Evolutionary conservation across 2,113 vertebrate genomes (phyloP), one percentile per base, ranked within the genome.

Genomic region (Platysternon megacephalum): DNA sequence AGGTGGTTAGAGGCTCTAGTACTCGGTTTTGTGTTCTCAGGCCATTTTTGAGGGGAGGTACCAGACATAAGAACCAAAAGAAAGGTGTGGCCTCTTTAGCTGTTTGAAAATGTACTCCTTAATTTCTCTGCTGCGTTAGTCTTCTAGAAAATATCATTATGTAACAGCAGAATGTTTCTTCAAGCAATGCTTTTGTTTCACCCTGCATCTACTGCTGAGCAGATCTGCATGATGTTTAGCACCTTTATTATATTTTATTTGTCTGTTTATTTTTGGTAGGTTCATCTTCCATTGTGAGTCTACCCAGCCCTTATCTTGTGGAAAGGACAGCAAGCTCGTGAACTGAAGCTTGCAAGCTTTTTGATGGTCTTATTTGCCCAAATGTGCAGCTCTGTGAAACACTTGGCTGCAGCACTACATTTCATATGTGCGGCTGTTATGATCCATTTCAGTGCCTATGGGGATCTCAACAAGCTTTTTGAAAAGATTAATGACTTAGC

Each of bases 401-500:
- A 94, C 93, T 94, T 97, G 92, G 95, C 94, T 93, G 87, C 93
- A 88, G 93, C 91, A 94, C 87, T 88, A 12, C 79, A 84, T 97
- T 93, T 97, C 89, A 49, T 85, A 81, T 96, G 79, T 96, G 92
- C 95, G 94, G 68, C 82, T 92, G 95, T 97, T 97, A 96, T 93
- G 97, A 98, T 97, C 97, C 95, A 96, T 97, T 97, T 97, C 97
- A 97, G 92, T 93, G 94, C 85, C 97, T 97, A 81, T 96, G 91
- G 97, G 97, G 95, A 97, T 97, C 97, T 97, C 95, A 95, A 94
- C 95, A 98, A 97, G 97, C 85, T 94, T 97, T 98, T 95, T 96
- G 94, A 95, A 96, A 96, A 97, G 96, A 97, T 98, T 98, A 98
- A 98, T 98, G 93, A 97, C 95, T 97, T 97, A 96, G 95, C 95